Evolutionary conservation across 2,113 vertebrate species (phyloP).

Genomic region (Pollimyrus isidori): DNA sequence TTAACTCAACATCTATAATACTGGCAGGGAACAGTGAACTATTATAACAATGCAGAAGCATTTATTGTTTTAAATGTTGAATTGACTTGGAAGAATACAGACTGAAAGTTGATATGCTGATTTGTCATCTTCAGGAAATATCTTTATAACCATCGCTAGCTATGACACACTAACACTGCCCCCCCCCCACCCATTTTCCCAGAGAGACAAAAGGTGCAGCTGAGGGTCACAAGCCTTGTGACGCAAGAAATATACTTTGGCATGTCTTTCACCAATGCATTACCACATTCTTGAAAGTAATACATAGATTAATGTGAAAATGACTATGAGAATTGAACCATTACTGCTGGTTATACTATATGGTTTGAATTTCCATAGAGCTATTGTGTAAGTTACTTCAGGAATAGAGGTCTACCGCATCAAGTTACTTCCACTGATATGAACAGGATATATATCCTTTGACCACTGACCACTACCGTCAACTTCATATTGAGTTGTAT

Average conservation of each 20-base stretch:
- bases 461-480: not conserved
- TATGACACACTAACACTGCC: not conserved
- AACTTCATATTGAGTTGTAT: not conserved
- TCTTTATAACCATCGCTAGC: not conserved
- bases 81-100: not conserved
- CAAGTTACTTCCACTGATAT: not conserved
- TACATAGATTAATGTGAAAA: not conserved
- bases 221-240: not conserved
- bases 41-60: not conserved
- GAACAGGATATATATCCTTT: not conserved
- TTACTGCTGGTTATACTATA: not conserved
- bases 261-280: not conserved
- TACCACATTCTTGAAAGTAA: not conserved
- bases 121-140: not conserved
- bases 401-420: not conserved
- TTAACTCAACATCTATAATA: not conserved
- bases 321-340: not conserved
- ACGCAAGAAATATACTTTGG: not conserved
- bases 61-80: constrained; percentile 14
- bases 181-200: not conserved
- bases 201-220: not conserved
- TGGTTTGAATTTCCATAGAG: constrained; percentile 3
- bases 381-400: not conserved
- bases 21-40: not conserved
- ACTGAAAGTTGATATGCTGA: not conserved